Evolutionary conservation across 2,888 invertebrate species (phyloP).

Genomic region (Rhamphomyia laevipes): DNA sequence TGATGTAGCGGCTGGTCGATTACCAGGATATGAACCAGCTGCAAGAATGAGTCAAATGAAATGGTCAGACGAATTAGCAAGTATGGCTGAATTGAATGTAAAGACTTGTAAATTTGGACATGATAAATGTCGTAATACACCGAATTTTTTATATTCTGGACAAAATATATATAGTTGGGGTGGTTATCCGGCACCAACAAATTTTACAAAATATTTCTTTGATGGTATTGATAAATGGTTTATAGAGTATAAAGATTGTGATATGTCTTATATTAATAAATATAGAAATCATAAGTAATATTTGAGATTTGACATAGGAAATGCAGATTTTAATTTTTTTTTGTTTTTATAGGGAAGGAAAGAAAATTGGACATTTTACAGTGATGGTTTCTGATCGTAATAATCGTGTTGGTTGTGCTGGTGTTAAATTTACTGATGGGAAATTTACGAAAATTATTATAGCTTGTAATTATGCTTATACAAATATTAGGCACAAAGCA

Average conservation of each 20-base stretch:
- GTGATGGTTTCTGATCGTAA: slow-evolving; percentile 10
- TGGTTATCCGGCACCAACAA: not conserved
- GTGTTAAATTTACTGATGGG: not conserved
- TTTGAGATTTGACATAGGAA: not conserved
- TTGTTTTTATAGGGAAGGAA: slow-evolving; percentile 1
- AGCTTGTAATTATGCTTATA: slow-evolving; percentile 15
- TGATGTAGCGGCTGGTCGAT: slow-evolving; percentile 13
- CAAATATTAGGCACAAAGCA: slow-evolving; percentile 8
- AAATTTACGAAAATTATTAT: not conserved
- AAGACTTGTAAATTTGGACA: slow-evolving; percentile 14
- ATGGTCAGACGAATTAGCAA: slow-evolving; percentile 17
- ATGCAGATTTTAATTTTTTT: not conserved
- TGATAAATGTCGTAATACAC: slow-evolving; percentile 17
- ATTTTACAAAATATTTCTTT: slow-evolving; percentile 4
- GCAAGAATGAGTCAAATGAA: slow-evolving; percentile 15
- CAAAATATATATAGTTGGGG: slow-evolving; percentile 15
- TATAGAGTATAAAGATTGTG: slow-evolving; percentile 11
- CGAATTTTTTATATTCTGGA: slow-evolving; percentile 13
- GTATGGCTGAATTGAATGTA: slow-evolving; percentile 17
- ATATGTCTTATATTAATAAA: slow-evolving; percentile 9
- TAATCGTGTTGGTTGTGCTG: not conserved
- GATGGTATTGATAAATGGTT: slow-evolving; percentile 16
- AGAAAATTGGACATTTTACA: slow-evolving; percentile 11
- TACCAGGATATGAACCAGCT: slow-evolving; percentile 11
- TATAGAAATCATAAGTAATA: not conserved